phyloP scores from a whole-genome alignment of 2,888 invertebrate species.

The Anorthoa munda region DNA sequence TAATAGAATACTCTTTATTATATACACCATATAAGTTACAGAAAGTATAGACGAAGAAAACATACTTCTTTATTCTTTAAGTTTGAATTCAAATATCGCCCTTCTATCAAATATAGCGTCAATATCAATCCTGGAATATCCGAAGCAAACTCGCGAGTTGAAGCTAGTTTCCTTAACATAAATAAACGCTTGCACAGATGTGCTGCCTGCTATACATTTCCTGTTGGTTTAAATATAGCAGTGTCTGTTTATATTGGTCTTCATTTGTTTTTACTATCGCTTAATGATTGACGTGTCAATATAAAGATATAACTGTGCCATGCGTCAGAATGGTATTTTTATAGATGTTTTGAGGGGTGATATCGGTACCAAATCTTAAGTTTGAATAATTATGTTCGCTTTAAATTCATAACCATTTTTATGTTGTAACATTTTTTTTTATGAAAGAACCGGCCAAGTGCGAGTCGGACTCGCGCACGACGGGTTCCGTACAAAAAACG shows the following conservation, averaged over 20 bases:
- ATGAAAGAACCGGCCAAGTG: no score
- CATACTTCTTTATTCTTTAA: no score
- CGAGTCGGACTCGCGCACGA: no score
- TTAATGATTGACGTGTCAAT: slow-evolving; percentile 50
- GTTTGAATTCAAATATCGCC: no score
- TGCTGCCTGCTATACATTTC: slow-evolving; percentile 74
- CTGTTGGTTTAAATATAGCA: slow-evolving; percentile 57
- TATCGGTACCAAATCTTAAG: neutral
- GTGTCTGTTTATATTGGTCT: slow-evolving; percentile 31
- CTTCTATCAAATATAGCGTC: neutral
- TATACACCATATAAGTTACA: no score
- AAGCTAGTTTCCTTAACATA: slow-evolving; percentile 10
- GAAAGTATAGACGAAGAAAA: no score
- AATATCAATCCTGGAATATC: neutral
- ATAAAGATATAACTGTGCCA: slow-evolving; percentile 18
- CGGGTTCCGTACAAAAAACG: no score
- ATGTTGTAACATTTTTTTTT: no score
- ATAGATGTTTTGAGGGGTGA: neutral
- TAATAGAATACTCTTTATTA: no score
- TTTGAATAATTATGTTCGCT: neutral
- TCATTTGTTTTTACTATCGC: slow-evolving; percentile 27
- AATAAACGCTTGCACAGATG: slow-evolving; percentile 65
- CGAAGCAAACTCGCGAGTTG: neutral
- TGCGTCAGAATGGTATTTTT: neutral
- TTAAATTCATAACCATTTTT: neutral